Conservation (phyloP, 2,113 vertebrate genomes). For the Ammodytes dubius region DNA sequence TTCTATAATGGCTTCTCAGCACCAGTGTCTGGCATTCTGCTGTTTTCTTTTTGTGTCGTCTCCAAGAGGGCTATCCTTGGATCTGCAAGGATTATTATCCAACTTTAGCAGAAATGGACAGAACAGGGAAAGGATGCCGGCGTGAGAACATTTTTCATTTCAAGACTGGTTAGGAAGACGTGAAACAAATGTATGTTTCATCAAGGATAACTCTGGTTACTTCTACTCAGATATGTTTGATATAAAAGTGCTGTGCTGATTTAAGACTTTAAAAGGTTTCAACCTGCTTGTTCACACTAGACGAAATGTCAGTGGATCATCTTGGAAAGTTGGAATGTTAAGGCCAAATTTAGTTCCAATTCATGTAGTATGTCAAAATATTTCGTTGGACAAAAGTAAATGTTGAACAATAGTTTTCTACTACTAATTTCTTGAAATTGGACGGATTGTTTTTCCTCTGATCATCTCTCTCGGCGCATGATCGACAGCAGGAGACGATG, state of each 20-base stretch:
- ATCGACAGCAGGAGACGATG: background rate
- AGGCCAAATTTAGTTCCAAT: background rate
- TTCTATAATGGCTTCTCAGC: conserved; percentile 40
- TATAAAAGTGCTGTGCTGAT: background rate
- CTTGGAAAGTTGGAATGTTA: background rate
- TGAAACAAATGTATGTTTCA: conserved; percentile 14
- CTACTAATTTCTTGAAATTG: background rate
- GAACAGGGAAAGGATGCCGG: conserved; percentile 11
- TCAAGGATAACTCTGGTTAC: background rate
- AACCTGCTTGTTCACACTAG: background rate
- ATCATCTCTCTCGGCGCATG: too few species aligned
- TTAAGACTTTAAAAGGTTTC: background rate
- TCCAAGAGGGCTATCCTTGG: conserved; percentile 2
- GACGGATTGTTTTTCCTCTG: background rate
- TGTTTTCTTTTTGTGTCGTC: background rate
- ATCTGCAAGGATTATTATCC: conserved; percentile 18
- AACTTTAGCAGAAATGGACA: conserved; percentile 20
- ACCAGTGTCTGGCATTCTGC: conserved; percentile 3
- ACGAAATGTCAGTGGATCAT: conserved; percentile 4
- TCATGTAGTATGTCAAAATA: background rate
- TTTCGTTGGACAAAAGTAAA: background rate
- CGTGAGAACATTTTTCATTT: background rate
- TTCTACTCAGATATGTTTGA: background rate
- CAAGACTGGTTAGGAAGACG: conserved; percentile 6
- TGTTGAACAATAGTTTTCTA: background rate